Base-by-base conservation (phyloP, 2,888 invertebrate genomes). In the Diarsia brunnea region DNA sequence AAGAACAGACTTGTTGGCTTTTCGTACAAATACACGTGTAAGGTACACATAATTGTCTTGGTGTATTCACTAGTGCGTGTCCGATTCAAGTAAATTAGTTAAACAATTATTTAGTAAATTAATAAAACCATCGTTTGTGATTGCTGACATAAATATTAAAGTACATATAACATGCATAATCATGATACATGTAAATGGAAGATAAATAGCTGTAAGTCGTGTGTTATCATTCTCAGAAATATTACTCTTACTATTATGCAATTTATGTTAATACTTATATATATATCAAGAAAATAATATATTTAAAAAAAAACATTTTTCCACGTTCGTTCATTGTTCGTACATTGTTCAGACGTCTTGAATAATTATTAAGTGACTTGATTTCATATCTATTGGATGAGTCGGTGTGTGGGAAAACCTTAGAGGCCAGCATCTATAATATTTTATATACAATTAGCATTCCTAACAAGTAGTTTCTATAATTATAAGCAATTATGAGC, bases 381-480 rank as follows among this genome's bases (percentile, higher is more conserved):
- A 73, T 67, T 73, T 43, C 19, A 51, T 58, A 43, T 53, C 49
- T 19, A 63, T 45, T 24, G 24, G 14, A 74, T 58, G 67, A 80
- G 43, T 24, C 55, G 19, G 19, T 51, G 12, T 49, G 63, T 75
- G 75, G 55, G 58, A 75, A 79, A 58, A 72, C 16, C 16, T 24
- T 16, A 31, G 43, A 51, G 24, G n/a, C 24, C 21, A 7, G 24
- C 14, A 24, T 45, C 31, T 31, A 49, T 68, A 45, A 67, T 74
- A 74, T 68, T 79, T 4, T 53, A 72, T 79, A 14, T 14, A 21
- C 55, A 24, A 80, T 67, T 61, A 53, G 21, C 19, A 66, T 73
- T 73, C 38, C 1, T 60, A 61, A 31, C 53, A 21, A 73, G 60
- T 65, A 31, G 38, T 19, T 64, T 7, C 61, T 49, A 11, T 49